Conservation (phyloP, 2,888 invertebrate species). For the Pandemis corylana region DNA sequence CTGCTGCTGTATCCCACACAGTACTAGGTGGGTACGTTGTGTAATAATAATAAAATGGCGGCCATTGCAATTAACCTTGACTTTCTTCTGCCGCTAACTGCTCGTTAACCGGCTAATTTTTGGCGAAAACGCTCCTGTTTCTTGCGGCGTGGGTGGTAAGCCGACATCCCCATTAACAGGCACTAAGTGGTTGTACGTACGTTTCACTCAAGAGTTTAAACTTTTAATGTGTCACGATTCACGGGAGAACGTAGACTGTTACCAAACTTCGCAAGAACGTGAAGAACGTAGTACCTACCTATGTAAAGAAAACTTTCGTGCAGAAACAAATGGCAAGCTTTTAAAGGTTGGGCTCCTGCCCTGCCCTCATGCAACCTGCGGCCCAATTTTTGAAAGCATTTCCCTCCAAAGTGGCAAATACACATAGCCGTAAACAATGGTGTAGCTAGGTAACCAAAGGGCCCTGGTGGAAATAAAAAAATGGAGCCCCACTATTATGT, state of each 20-base stretch:
- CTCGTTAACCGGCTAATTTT: conserved; percentile 6
- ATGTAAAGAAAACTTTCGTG: not conserved
- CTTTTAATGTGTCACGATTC: conserved; percentile 2
- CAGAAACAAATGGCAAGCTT: not conserved
- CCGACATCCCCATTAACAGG: not conserved
- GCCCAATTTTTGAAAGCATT: too few species aligned
- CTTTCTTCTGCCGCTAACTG: conserved; percentile 5
- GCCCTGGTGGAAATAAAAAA: too few species aligned
- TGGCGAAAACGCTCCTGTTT: not conserved
- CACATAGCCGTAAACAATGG: too few species aligned
- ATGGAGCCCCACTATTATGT: too few species aligned
- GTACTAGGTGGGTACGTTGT: too few species aligned
- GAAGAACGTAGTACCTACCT: not conserved
- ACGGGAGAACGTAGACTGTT: not conserved
- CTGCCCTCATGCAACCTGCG: not conserved
- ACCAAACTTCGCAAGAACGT: not conserved
- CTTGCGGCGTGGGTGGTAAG: conserved; percentile 4
- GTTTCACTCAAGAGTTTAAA: conserved; percentile 5
- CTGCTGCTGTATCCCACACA: too few species aligned
- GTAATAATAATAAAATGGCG: not conserved
- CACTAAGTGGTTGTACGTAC: conserved; percentile 8
- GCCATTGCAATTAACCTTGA: not conserved
- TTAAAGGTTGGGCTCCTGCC: not conserved
- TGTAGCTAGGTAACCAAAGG: too few species aligned
- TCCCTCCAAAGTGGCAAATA: too few species aligned